A percentile compares a stretch with the other conserved stretches of the same genome.
Conservation (phyloP, 2,113 vertebrate species). For the Albula glossodonta region DNA sequence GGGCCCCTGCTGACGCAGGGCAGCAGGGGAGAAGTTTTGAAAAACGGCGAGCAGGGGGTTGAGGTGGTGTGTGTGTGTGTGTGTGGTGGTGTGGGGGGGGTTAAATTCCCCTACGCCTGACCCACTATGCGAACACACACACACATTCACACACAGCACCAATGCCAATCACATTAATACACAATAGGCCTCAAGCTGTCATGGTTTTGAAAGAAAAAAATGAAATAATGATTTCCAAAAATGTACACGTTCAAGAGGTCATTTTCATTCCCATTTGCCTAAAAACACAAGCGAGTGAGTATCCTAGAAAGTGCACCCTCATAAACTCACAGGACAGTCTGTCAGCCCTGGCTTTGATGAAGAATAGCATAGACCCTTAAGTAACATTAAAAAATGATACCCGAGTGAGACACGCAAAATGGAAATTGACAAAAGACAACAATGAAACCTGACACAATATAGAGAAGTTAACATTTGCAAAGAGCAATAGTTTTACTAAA, state of each 20-base stretch:
- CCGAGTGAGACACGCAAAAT: not conserved
- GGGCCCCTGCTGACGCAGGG: not conserved
- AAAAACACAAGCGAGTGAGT: not conserved
- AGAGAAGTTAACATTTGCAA: not conserved
- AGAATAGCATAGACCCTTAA: not conserved
- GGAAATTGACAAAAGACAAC: not conserved
- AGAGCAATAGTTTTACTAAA: not conserved
- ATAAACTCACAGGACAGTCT: not conserved
- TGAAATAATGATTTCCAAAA: conserved; percentile 8
- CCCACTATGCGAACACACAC: not conserved
- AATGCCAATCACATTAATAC: not conserved
- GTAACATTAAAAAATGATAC: too few relatives aligned
- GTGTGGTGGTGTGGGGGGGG: too few relatives aligned
- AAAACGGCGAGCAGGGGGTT: conserved; percentile 2
- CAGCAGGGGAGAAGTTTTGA: conserved; percentile 20
- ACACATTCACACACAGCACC: not conserved
- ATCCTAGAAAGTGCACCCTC: not conserved
- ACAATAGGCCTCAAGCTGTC: not conserved
- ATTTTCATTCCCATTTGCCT: not conserved
- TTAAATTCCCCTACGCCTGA: not conserved
- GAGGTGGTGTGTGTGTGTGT: not conserved
- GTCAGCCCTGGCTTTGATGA: not conserved
- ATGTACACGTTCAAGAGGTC: not conserved
- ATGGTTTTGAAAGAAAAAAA: not conserved
- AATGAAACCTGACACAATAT: not conserved